Percentiles rank a stretch among this genome's conserved stretches.
Conservation (phyloP, 1,140 invertebrate genomes). For the Caerostris extrusa region DNA sequence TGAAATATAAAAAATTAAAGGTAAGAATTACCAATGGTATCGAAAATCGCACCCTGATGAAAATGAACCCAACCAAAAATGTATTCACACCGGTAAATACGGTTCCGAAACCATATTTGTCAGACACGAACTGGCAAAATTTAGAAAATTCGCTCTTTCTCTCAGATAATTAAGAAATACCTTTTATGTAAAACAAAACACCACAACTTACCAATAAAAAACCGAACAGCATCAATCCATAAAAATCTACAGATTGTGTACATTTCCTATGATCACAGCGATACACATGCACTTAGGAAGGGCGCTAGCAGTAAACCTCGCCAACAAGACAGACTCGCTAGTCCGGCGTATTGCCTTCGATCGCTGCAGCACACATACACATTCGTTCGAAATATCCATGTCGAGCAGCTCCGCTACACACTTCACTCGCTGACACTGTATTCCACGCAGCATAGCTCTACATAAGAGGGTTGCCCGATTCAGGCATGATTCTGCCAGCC, state of each 20-base stretch:
- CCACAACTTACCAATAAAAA: conserved; percentile 37
- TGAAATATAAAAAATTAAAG: too few species aligned
- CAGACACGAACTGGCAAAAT: too few species aligned
- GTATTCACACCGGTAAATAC: too few species aligned
- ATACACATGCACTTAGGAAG: conserved; percentile 58
- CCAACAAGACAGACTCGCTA: conserved; percentile 59
- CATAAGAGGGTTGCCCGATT: conserved; percentile 34
- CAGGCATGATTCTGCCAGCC: not conserved
- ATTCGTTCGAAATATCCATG: conserved; percentile 62
- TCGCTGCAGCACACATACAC: conserved; percentile 73
- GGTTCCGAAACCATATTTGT: too few species aligned
- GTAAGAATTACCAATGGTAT: too few species aligned
- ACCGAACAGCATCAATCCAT: conserved; percentile 44
- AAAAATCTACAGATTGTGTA: conserved; percentile 46
- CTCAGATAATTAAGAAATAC: not conserved
- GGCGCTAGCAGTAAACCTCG: conserved; percentile 51
- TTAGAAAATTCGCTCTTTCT: not conserved
- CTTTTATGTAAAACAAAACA: not conserved
- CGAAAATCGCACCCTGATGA: too few species aligned
- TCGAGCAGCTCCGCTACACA: conserved; percentile 60
- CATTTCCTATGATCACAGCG: conserved; percentile 44
- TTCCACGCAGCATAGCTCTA: conserved; percentile 46
- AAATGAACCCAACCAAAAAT: too few species aligned
- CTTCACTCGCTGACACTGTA: conserved; percentile 45
- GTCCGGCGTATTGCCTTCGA: conserved; percentile 71